Conservation (phyloP, 2,113 vertebrate genomes). For the Catharus minimus region DNA sequence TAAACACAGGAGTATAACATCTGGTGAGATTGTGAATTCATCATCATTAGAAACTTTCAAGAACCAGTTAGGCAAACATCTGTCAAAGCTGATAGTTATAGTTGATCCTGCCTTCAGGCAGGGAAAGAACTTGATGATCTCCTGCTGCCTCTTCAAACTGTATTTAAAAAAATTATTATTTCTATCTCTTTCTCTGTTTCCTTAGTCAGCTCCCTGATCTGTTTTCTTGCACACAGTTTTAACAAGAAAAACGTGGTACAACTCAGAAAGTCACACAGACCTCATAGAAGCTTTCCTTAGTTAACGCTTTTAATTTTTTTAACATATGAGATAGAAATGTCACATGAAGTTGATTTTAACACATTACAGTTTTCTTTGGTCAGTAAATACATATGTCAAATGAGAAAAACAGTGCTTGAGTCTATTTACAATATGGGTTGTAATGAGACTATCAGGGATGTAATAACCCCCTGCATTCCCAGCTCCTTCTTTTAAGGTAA, state of each 20-base stretch:
- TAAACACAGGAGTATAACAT: constrained; percentile 12
- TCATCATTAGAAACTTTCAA: constrained; percentile 17
- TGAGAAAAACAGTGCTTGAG: background rate
- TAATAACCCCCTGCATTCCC: background rate
- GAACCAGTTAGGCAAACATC: constrained; percentile 22
- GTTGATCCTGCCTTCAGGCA: constrained; percentile 32
- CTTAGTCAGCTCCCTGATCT: background rate
- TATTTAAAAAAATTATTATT: background rate
- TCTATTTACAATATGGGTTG: background rate
- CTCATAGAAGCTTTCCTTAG: background rate
- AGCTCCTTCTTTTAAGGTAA: background rate
- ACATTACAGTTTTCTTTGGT: background rate
- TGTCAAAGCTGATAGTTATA: background rate
- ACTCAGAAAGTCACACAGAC: background rate
- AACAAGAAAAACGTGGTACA: background rate
- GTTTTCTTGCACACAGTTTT: background rate
- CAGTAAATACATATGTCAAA: background rate
- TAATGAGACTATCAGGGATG: background rate
- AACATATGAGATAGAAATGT: rapidly evolving
- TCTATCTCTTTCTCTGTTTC: background rate
- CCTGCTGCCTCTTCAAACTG: background rate
- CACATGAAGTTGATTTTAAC: background rate
- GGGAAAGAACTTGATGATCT: background rate
- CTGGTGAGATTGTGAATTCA: background rate
- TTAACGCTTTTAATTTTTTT: background rate